phyloP scores from a whole-genome alignment of 2,888 invertebrate genomes.

The Erannis defoliaria region DNA sequence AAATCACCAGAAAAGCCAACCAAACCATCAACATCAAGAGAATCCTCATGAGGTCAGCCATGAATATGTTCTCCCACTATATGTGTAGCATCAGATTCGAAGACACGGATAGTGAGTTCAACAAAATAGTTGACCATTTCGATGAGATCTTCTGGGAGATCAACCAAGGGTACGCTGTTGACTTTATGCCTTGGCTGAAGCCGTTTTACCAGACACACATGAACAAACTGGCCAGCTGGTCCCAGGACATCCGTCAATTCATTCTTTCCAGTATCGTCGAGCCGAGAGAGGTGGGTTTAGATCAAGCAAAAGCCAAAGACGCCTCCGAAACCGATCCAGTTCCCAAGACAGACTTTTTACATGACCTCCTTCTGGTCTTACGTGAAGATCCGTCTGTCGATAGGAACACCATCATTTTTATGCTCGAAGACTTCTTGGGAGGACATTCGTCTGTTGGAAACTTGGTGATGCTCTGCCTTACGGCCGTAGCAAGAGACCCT shows the following conservation, averaged over 20 bases:
- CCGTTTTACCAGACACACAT: conserved; percentile 91
- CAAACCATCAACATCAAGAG: conserved; percentile 89
- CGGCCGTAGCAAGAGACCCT: conserved; percentile 89
- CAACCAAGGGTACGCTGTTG: conserved; percentile 95
- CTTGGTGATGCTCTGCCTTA: conserved; percentile 91
- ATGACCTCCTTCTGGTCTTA: conserved; percentile 91
- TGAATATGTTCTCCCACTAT: conserved; percentile 94
- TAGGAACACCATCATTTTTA: conserved; percentile 92
- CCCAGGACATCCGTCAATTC: conserved; percentile 90
- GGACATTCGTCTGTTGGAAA: conserved; percentile 96
- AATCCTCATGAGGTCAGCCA: conserved; percentile 90
- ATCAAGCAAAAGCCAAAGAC: too few relatives aligned
- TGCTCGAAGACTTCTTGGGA: conserved; percentile 95
- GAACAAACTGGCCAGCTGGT: conserved; percentile 89
- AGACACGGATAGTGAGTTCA: conserved; percentile 88
- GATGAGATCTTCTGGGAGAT: conserved; percentile 97
- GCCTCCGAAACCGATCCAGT: too few relatives aligned
- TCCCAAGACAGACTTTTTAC: conserved; percentile 92
- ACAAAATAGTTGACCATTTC: conserved; percentile 89
- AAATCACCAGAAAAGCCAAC: conserved; percentile 69
- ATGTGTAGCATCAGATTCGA: conserved; percentile 94
- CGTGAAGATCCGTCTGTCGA: conserved; percentile 89
- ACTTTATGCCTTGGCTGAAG: conserved; percentile 93
- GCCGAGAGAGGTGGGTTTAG: conserved; percentile 83
- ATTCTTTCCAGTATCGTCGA: conserved; percentile 91